A percentile compares a stretch with the other conserved stretches of the same genome.
Evolutionary conservation across 2,888 invertebrate genomes (phyloP).

Genomic region (Drosophila cognata): DNA sequence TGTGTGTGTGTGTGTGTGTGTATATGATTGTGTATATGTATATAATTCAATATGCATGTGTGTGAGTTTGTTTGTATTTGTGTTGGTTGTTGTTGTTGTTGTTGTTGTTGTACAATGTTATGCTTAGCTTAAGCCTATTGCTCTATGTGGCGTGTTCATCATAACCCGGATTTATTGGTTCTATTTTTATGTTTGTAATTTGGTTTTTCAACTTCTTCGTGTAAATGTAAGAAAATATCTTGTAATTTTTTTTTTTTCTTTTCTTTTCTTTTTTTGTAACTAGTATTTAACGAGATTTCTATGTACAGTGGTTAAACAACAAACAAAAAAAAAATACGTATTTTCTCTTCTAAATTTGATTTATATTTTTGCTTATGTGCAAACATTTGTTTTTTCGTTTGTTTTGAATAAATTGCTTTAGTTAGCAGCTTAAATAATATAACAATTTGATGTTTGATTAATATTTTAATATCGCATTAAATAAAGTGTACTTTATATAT

Average conservation of each 20-base stretch:
- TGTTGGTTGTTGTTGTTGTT: slow-evolving; percentile 26
- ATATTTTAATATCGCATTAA: slow-evolving; percentile 57
- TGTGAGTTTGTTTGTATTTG: slow-evolving; percentile 32
- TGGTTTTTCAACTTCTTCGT: slow-evolving; percentile 15
- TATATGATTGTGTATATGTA: slow-evolving; percentile 32
- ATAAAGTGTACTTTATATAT: slow-evolving; percentile 26
- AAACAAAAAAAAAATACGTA: slow-evolving; percentile 38
- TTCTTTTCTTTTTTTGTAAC: slow-evolving; percentile 40
- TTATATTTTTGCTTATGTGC: slow-evolving; percentile 3
- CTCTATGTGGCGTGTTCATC: slow-evolving; percentile 31
- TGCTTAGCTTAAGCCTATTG: slow-evolving; percentile 42
- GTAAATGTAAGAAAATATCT: slow-evolving; percentile 52
- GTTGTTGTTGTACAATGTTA: slow-evolving; percentile 41
- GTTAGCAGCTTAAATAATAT: slow-evolving; percentile 46
- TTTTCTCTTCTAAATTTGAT: slow-evolving; percentile 17
- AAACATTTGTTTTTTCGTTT: slow-evolving; percentile 14
- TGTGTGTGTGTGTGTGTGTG: slow-evolving; percentile 44
- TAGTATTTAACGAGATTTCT: slow-evolving; percentile 76
- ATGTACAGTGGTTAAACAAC: slow-evolving; percentile 66
- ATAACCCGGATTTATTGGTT: slow-evolving; percentile 19
- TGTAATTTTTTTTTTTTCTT: slow-evolving; percentile 22
- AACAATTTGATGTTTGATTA: slow-evolving; percentile 34
- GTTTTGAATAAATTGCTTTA: slow-evolving; percentile 36
- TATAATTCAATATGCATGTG: slow-evolving; percentile 17
- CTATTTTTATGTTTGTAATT: slow-evolving; percentile 22